These are phyloP conservation scores for Falco rusticolus DNA, from an alignment of 2,797 vertebrate species.

Conservation along the genomic window DNA sequence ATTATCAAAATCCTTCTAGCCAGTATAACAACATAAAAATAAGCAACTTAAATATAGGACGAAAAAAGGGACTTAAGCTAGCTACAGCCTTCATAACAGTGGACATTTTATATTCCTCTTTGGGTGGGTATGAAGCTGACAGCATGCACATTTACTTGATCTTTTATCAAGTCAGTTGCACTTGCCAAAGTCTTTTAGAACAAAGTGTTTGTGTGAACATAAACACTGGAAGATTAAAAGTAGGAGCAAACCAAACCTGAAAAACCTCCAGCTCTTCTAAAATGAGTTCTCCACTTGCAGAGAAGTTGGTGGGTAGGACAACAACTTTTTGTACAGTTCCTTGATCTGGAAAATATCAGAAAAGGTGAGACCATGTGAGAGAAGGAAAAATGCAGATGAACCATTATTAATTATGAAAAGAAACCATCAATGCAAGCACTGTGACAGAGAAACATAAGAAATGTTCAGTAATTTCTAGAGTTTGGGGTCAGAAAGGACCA, in stretches of 20 bases:
- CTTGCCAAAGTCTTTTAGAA: conserved; percentile 31
- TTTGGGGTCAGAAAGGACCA: neutral
- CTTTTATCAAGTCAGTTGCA: conserved; percentile 44
- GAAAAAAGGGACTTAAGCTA: neutral
- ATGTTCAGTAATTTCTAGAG: neutral
- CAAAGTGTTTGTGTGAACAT: conserved; percentile 53
- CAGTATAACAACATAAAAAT: conserved; percentile 15
- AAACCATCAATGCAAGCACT: neutral
- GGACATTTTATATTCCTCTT: conserved; percentile 2
- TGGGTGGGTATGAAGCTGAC: neutral
- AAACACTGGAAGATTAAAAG: neutral
- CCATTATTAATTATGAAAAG: neutral
- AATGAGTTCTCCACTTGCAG: conserved; percentile 90
- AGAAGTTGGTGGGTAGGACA: conserved; percentile 89
- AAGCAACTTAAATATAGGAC: neutral
- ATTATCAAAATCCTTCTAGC: conserved; percentile 42
- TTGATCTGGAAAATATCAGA: conserved; percentile 81
- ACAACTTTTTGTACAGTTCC: conserved; percentile 96
- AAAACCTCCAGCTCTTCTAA: conserved; percentile 98
- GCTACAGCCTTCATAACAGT: neutral
- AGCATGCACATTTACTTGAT: conserved; percentile 35
- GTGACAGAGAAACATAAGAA: neutral
- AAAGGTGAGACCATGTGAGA: neutral
- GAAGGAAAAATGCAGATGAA: neutral
- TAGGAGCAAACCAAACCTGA: conserved; percentile 84